These are phyloP conservation scores for Chrysochloris asiatica DNA, from an alignment of 2,113 vertebrate species.

Conservation along the genomic window DNA sequence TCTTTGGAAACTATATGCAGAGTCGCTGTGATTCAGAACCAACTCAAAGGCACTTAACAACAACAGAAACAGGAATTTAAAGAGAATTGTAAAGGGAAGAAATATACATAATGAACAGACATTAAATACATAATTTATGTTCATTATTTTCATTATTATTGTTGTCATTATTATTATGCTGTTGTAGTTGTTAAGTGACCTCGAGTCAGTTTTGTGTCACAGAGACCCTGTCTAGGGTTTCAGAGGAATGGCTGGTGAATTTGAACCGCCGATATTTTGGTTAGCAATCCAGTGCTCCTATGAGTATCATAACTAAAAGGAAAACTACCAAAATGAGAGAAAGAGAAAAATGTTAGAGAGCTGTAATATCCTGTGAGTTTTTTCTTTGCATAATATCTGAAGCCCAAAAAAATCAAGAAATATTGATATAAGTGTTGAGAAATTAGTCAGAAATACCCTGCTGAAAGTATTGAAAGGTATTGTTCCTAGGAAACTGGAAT, in stretches of 20 bases:
- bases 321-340: neutral
- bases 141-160: neutral
- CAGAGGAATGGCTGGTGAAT: no score
- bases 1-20: no score
- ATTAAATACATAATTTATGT: conserved; percentile 26
- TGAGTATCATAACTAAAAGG: neutral
- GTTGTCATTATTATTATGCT: neutral
- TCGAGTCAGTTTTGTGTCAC: no score
- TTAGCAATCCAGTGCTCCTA: no score
- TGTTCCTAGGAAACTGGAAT: neutral
- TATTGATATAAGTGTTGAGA: neutral
- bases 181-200: no score
- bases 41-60: no score
- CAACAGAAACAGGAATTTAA: neutral
- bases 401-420: neutral
- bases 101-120: neutral
- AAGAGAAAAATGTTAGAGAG: neutral
- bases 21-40: no score
- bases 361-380: neutral
- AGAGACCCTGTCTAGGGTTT: no score
- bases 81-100: neutral
- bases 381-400: neutral
- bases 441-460: neutral
- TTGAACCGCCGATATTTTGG: no score
- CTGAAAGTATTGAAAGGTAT: neutral